A percentile compares a stretch with the other conserved stretches of the same genome.
phyloP scores from a whole-genome alignment of 2,797 vertebrate genomes.

The Neosalanx taihuensis region DNA sequence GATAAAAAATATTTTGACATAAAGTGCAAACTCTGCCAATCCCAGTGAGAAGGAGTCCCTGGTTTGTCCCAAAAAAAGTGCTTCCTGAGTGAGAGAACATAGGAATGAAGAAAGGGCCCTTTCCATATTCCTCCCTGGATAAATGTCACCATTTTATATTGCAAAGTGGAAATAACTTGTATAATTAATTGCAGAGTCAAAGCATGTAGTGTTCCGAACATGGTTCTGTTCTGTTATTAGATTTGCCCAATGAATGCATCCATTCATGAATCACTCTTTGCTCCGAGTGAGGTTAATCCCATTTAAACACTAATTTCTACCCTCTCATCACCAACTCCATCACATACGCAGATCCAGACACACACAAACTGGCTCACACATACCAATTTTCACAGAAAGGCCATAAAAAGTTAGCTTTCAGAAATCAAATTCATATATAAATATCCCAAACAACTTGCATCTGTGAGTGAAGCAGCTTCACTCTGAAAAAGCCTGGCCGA shows the following conservation, averaged over 20 bases:
- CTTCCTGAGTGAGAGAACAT: neutral
- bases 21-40: neutral
- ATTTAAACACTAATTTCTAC: neutral
- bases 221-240: slow-evolving; percentile 3
- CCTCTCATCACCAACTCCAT: neutral
- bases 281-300: neutral
- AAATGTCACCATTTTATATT: slow-evolving; percentile 2
- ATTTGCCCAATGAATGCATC: slow-evolving; percentile 10
- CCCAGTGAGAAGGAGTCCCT: neutral
- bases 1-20: neutral
- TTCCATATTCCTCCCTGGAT: neutral
- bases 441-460: slow-evolving; percentile 10
- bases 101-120: neutral
- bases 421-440: slow-evolving; percentile 26
- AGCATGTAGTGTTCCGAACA: slow-evolving; percentile 19
- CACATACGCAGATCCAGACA: neutral
- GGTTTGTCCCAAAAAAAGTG: neutral
- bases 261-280: neutral
- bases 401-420: slow-evolving; percentile 39
- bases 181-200: neutral
- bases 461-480: slow-evolving; percentile 6
- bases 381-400: slow-evolving; percentile 43
- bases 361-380: slow-evolving; percentile 17
- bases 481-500: neutral
- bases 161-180: slow-evolving; percentile 5